Percentiles rank a stretch among this genome's conserved stretches.
phyloP scores from a whole-genome alignment of 2,113 vertebrate genomes.

The Scatophagus argus region DNA sequence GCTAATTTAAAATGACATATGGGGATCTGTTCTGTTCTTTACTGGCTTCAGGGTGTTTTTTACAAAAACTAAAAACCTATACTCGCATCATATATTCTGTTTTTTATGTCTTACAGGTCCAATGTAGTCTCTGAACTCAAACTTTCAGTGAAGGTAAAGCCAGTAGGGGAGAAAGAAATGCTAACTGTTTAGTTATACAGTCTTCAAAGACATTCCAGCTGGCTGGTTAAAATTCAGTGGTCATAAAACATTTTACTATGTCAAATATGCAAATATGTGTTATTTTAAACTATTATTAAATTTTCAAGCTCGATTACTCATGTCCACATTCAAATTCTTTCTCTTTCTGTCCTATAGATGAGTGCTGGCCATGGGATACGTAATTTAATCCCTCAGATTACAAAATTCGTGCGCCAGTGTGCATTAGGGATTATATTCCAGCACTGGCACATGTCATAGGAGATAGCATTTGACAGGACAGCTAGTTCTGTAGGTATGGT shows the following conservation, averaged over 20 bases:
- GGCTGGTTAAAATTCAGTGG: background rate
- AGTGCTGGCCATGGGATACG: background rate
- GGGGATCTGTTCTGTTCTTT: too few species aligned
- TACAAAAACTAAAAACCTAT: too few species aligned
- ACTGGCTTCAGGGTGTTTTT: too few species aligned
- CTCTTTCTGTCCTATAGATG: background rate
- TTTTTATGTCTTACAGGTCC: too few species aligned
- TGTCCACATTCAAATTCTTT: background rate
- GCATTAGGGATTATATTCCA: conserved; percentile 50
- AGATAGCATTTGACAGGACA: conserved; percentile 27
- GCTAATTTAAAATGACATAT: too few species aligned
- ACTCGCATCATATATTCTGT: too few species aligned
- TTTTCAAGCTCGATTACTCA: too few species aligned
- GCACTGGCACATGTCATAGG: conserved; percentile 22
- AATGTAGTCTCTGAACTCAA: too few species aligned
- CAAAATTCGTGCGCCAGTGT: conserved; percentile 2
- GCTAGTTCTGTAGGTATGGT: conserved; percentile 9
- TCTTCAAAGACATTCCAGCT: background rate
- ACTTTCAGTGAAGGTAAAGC: too few species aligned
- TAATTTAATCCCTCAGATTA: conserved; percentile 62
- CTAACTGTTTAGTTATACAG: background rate
- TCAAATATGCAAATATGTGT: too few species aligned
- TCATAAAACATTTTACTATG: background rate
- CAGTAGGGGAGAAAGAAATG: background rate
- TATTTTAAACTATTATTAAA: too few species aligned